Base-by-base conservation (phyloP, 1,140 invertebrate genomes). In the Ladona fulva region DNA sequence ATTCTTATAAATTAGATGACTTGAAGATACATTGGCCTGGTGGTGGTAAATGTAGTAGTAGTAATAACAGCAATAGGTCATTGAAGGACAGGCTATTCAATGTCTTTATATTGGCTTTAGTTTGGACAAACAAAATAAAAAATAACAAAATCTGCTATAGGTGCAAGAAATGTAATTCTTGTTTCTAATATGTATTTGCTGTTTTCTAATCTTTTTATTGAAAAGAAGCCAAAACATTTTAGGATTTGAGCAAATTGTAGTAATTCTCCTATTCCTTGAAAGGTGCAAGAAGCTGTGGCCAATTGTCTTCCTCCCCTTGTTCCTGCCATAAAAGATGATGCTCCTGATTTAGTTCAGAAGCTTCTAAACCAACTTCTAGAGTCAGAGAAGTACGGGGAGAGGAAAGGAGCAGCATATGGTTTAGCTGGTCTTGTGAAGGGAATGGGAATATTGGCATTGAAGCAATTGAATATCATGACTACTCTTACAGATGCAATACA, bases 211-310 rank as follows among this genome's bases (percentile, higher is more conserved):
- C n/a, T n/a, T n/a, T n/a, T n/a, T n/a, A n/a, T n/a, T n/a, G n/a
- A n/a, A n/a, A n/a, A n/a, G n/a, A n/a, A n/a, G n/a, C 25, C n/a
- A 78, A 76, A 74, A 74, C 80, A 11, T 12, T 75, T 12, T 75
- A 16, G 22, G 16, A 24, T 44, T 22, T 75, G 11, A 19, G 7
- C 42, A 77, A 0, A 77, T 24, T 22, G 1, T 42, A 25, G 22
- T 78, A 77, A 59, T 14, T 12, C 29, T 19, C n/a, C 5, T 66
- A 19, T 66, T 66, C 12, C 44, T 80, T 82, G 8, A 8, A 83
- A 96, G 90, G 97, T 99, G 0, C 97, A 99, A 89, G 96, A 99
- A 87, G 95, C 97, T 0, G 97, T 99, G 0, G 95, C 97, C 37
- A 97, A 97, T 84, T 99, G 97, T 84, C 85, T 99, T 59, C 96